Evolutionary conservation across 2,888 invertebrate species (phyloP), one percentile per base, ranked within the genome.

Genomic region (Cosmia trapezina): DNA sequence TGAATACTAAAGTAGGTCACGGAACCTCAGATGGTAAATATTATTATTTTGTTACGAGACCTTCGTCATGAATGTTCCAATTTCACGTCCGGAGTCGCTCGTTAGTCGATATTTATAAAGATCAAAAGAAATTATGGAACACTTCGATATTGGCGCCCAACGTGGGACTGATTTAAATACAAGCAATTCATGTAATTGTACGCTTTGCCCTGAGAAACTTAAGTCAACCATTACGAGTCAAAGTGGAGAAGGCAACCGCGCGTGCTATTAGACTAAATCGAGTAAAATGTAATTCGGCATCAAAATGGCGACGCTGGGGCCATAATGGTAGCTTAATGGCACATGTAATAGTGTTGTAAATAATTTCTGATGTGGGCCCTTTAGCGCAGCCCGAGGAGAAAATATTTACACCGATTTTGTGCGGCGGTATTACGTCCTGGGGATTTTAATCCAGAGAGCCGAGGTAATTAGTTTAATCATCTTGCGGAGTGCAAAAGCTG

Each of bases 331-430:
- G 86, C 79, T 86, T 92, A 93, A 93, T 93, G 91, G 92, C 83
- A 88, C 89, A 88, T 92, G 90, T 93, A 91, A 93, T 91, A 91
- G 90, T 90, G 87, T 83, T 88, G 89, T 91, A 88, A 91, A 91
- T 92, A 90, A 92, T 91, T 89, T 89, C 83, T 83, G 75, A 76
- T 77, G 73, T 74, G 68, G 65, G 56, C 66, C 76, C 73, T 80
- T 70, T 56, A 76, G 63, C 49, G 51, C 73, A 66, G 60, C 78
- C 66, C 14, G 57, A 57, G 14, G 53, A 81, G 81, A 79, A 83
- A 76, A 80, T 85, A 80, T 86, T 76, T 70, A 79, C 70, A 73
- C 60, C 62, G 74, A 76, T 83, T 76, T 83, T 68, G 56, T 75
- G 59, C 57, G 28, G 65, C 12, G 68, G 22, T 65, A 19, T 70